Base-by-base conservation (phyloP, 1,140 invertebrate genomes). In the Acromyrmex echinatior region DNA sequence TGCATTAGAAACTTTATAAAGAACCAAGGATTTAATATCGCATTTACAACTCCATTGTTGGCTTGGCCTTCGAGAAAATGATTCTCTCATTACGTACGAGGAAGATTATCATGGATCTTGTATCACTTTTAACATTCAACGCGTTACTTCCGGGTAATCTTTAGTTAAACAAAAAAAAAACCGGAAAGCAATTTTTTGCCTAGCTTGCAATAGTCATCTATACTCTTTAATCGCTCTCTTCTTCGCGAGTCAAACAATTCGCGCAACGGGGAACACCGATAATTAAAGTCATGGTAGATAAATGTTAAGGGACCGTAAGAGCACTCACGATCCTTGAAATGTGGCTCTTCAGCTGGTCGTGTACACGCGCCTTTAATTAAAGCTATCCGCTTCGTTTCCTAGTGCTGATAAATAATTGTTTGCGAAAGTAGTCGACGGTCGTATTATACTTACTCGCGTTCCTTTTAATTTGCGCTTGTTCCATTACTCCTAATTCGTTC, bases 341-440 rank as follows among this genome's bases (percentile, higher is more conserved):
- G 79, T 45, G 21, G 31, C 31, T 35, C 49, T 71, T 18, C 78
- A 28, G 58, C 12, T 10, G 39, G 7, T 51, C 45, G 21, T 82
- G 35, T 62, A 76, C 68, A 87, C 63, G 77, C 56, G 86, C 65
- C 76, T 90, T 90, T 90, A 90, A 89, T 90, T 87, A 90, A 90
- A 88, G 49, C 56, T 71, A 81, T 56, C 31, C 65, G 3, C 62
- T 53, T 65, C 51, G 68, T 74, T 56, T 71, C 18, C 12, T 58
- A 12, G 25, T n/a, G 25, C 16, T 39, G 80, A 76, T 84, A 84
- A 76, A 84, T 84, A 84, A 84, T 84, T 35, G 70, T 84, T 84
- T 62, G 71, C 80, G 6, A 62, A 62, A 25, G 80, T 28, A 82
- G 39, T 12, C 35, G 68, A 80, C 31, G 39, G 68, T 39, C 18